Evolutionary conservation across 2,797 vertebrate genomes (phyloP), one percentile per base, ranked within the genome.

Genomic region (Alcedo atthis): DNA sequence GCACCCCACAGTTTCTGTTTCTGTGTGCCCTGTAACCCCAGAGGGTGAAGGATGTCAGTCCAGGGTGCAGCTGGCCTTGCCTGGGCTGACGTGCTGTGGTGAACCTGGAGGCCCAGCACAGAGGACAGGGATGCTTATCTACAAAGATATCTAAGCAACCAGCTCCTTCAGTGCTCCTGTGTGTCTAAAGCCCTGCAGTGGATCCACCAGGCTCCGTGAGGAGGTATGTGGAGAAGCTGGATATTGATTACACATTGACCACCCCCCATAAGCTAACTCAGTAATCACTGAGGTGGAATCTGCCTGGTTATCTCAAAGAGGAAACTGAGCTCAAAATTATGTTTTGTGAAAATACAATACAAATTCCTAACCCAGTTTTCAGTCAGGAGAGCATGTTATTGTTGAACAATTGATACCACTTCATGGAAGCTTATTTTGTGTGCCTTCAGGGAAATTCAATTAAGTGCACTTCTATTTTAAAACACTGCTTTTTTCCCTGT

Each of bases 401-500:
- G 85, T 90, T 95, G 46, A 95, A 95, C 78, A 95, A 90, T 91
- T 92, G 89, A 94, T 95, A 89, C 57, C 37, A 42, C 46, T 93
- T 95, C 54, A 57, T 95, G 77, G 89, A 93, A 93, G 83, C 63
- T 94, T 89, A 74, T 93, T 94, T 94, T 92, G 82, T 92, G 70
- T 69, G 89, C 91, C 91, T 94, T 84, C 73, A 86, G 94, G 92
- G 89, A 86, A 96, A 93, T 88, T 74, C 67, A 91, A 68, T 93
- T 94, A 93, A 96, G 42, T 80, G 71, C 93, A 77, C 58, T 95
- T 90, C 92, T 96, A 92, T 96, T 96, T 94, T 96, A 92, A 92
- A 95, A 66, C 87, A 54, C 40, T 71, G 78, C 32, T 90, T 78
- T 89, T 96, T 96, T 33, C 32, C 93, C 95, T 90, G 90, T 94